Base-by-base conservation (phyloP, 2,113 vertebrate species). In the Ophiodon elongatus region DNA sequence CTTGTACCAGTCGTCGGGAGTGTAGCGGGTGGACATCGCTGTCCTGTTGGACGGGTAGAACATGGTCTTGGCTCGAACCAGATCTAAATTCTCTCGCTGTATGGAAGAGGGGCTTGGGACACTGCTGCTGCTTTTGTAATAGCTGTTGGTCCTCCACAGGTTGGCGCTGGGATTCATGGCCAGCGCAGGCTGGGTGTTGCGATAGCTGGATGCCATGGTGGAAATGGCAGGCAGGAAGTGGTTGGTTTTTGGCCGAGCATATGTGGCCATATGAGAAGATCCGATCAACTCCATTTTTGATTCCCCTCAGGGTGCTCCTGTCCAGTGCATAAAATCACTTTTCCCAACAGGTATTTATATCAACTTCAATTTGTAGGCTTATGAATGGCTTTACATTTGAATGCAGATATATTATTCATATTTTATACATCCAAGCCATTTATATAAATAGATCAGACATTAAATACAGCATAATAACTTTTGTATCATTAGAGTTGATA, bases 1-100 rank as follows among this genome's bases (percentile, higher is more conserved):
- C 83, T 95, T 94, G 91, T 96, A 94, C 98, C 98, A 99, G 71
- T 99, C 98, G 0, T 98, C 96, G 0, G 96, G 96, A 1, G 94
- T 96, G 87, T 98, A 98, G 31, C 96, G 95, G 27, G 94, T 96
- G 75, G 95, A 94, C 59, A 96, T 86, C 0, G 85, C 43, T 0
- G 95, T 96, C 87, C 96, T 95, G 88, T 96, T 97, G 15, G 97
- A 96, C 0, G 97, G 89, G 4, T 95, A 97, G 17, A 97, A 96
- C n/a, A 94, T 88, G 43, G 91, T 96, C 73, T 95, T 94, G 86
- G 95, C 93, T 73, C 96, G 91, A 0, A 94, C 86, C 17, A 96
- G 69, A 17, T 95, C 96, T 0, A 95, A 89, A 73, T 93, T 85
- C 3, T 88, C 94, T 50, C 86, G 91, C 35, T 95, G 95, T 13